Evolutionary conservation across 2,888 invertebrate species (phyloP), one percentile per base, ranked within the genome.

Genomic region (Orgyia antiqua): DNA sequence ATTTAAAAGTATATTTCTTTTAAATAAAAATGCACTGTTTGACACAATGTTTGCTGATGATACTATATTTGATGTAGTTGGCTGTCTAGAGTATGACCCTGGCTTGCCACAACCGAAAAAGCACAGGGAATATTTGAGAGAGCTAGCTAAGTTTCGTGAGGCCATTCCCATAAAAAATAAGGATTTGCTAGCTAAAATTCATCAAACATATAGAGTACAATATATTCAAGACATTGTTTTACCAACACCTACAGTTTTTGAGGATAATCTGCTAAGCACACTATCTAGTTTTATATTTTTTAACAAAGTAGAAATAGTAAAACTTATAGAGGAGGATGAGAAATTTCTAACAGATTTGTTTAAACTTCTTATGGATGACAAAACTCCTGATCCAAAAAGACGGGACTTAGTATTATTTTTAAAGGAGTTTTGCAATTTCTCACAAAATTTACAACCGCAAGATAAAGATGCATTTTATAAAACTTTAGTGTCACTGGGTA

Each of bases 241-340:
- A 68, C 99, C 99, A 12, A 97, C 99, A 27, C 99, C 99, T 7
- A 98, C 98, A 52, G 96, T 99, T 58, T 99, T 99, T 82, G 99
- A 99, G 74, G 99, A 99, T 79, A 99, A 99, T 77, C 93, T 99
- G 91, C 90, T 99, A 48, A 98, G 97, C 63, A 97, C 98, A 39
- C 88, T 99, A 64, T 96, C 95, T 72, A 98, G 98, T 89, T 99
- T 99, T 89, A 96, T 99, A 84, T 99, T 98, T 89, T 99, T 99
- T 88, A 99, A 98, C 88, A 99, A 99, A 88, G 96, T 98, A 71
- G 99, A 99, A 89, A 99, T 99, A 84, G 98, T 99, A 54, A 97
- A 95, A 54, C 90, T 97, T 68, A 95, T 99, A 74, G 93, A 99
- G 89, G 98, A 99, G 67, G 99, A 99, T 87, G 98, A 98, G 60